Percentiles rank a stretch among this genome's conserved stretches.
These are phyloP conservation scores for Tyrannus savana DNA, from an alignment of 2,113 vertebrate species.

Conservation along the genomic window DNA sequence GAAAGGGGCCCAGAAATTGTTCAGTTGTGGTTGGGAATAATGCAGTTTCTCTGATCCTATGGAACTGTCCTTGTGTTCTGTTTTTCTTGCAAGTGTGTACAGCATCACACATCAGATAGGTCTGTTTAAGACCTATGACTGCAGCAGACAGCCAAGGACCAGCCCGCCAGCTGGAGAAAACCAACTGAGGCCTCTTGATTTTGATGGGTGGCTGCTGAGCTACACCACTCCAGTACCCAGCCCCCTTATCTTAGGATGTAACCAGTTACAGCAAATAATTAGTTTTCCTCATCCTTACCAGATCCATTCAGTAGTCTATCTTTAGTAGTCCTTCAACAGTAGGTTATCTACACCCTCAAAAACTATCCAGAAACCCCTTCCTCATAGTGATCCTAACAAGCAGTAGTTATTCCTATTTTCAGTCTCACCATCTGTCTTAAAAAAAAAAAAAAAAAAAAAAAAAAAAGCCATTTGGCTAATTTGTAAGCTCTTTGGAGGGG, in stretches of 20 bases:
- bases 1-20: background rate
- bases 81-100: background rate
- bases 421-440: background rate
- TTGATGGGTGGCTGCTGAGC: background rate
- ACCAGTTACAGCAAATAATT: constrained; percentile 6
- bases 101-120: background rate
- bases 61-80: constrained; percentile 19
- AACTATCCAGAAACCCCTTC: background rate
- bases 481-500: background rate
- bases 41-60: constrained; percentile 40
- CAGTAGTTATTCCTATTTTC: background rate
- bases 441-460: background rate
- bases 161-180: constrained; percentile 5
- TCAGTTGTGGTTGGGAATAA: constrained; percentile 14
- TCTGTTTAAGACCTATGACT: background rate
- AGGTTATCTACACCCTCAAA: background rate
- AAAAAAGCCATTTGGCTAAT: background rate
- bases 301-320: background rate
- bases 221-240: background rate
- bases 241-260: background rate
- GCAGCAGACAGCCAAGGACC: background rate
- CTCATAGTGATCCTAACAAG: background rate
- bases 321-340: background rate
- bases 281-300: background rate
- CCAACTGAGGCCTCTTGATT: background rate